Conservation (phyloP, 23 tunicate genomes). For the Halocynthia roretzi region DNA sequence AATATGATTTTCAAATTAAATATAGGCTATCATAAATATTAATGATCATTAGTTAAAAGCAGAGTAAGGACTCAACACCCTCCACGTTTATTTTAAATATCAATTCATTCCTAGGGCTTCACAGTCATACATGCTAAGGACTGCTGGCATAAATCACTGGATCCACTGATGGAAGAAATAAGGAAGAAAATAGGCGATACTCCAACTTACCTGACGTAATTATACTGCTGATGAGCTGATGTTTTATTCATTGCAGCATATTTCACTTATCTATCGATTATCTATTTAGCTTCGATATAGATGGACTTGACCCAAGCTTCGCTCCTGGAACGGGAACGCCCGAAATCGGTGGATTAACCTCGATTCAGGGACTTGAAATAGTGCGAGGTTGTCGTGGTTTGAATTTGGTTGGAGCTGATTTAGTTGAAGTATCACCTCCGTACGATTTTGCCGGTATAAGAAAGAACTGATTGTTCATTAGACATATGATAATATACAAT, state of each 20-base stretch:
- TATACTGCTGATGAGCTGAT: no score
- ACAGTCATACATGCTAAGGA: slow-evolving; percentile 50
- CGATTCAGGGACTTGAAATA: slow-evolving; percentile 62
- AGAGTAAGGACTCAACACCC: background rate
- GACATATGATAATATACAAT: background rate
- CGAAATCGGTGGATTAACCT: slow-evolving; percentile 79
- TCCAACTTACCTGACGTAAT: slow-evolving; percentile 64
- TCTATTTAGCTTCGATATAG: slow-evolving; percentile 64
- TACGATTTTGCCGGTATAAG: slow-evolving; percentile 35
- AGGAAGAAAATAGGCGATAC: slow-evolving; percentile 46
- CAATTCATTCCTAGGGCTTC: slow-evolving; percentile 42
- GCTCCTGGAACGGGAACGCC: slow-evolving; percentile 88
- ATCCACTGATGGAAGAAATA: slow-evolving; percentile 60
- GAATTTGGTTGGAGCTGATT: slow-evolving; percentile 61
- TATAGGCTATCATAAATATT: background rate
- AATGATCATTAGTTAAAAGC: background rate
- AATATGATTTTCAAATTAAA: background rate
- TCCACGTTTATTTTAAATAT: background rate
- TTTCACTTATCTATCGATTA: background rate
- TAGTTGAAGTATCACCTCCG: slow-evolving; percentile 76
- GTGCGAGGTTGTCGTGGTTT: slow-evolving; percentile 68
- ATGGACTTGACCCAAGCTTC: slow-evolving; percentile 65
- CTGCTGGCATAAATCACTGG: slow-evolving; percentile 73
- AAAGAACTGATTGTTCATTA: background rate
- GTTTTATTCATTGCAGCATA: background rate